Evolutionary conservation across 2,113 vertebrate genomes (phyloP).

Genomic region (Aptenodytes patagonicus): DNA sequence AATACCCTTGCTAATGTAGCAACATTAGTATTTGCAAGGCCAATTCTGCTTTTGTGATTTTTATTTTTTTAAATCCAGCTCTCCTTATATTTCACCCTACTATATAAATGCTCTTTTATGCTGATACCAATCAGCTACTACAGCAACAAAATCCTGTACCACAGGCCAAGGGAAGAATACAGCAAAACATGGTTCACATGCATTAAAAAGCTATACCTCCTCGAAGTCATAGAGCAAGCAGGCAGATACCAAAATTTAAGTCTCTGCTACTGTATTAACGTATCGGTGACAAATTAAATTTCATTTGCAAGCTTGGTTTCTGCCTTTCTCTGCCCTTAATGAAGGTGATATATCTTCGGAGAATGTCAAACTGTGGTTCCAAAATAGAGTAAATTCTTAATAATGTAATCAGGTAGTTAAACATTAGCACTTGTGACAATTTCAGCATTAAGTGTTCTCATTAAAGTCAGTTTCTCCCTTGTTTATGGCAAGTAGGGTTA

Average conservation of each 20-base stretch:
- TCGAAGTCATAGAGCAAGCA: neutral
- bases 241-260: neutral
- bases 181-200: neutral
- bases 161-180: neutral
- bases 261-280: neutral
- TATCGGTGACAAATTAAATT: neutral
- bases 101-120: neutral
- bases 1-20: neutral
- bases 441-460: neutral
- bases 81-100: neutral
- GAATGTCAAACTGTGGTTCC: neutral
- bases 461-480: neutral
- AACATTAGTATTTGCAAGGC: neutral
- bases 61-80: neutral
- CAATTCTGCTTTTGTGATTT: neutral
- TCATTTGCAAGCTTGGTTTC: neutral
- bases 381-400: constrained; percentile 19
- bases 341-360: neutral
- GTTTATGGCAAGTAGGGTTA: neutral
- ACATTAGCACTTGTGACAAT: neutral
- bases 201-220: neutral
- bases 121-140: neutral
- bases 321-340: neutral
- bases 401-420: neutral
- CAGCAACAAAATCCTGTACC: neutral